phyloP scores from a whole-genome alignment of 2,888 invertebrate species.

The Melinaea menophilus region DNA sequence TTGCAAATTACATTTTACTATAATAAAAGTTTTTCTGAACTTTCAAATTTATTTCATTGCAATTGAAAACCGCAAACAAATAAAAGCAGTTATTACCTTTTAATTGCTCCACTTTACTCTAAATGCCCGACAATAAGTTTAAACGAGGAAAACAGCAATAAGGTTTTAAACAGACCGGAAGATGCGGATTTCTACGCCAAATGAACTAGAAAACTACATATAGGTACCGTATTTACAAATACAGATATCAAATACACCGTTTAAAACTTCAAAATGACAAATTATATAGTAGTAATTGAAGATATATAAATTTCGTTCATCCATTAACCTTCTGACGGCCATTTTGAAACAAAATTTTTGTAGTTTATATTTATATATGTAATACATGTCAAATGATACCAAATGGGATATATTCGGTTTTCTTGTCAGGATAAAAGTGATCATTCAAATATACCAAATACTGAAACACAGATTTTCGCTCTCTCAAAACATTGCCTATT shows the following conservation, averaged over 20 bases:
- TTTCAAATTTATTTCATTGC: not conserved
- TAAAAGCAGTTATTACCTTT: not conserved
- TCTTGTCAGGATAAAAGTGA: slow-evolving; percentile 11
- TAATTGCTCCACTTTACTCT: slow-evolving; percentile 6
- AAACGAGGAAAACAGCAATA: slow-evolving; percentile 12
- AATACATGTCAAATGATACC: not conserved
- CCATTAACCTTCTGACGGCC: too few species aligned
- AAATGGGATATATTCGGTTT: slow-evolving; percentile 8
- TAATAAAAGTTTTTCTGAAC: not conserved
- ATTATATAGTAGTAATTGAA: too few species aligned
- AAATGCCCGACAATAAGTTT: slow-evolving; percentile 8
- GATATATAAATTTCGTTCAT: too few species aligned
- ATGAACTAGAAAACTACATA: slow-evolving; percentile 19
- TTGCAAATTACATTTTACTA: not conserved
- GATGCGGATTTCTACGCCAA: slow-evolving; percentile 15
- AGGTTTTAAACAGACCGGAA: slow-evolving; percentile 14
- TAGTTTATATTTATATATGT: too few species aligned
- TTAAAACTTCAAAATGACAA: not conserved
- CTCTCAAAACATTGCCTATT: slow-evolving; percentile 7
- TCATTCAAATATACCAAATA: slow-evolving; percentile 23
- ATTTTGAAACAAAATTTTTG: too few species aligned
- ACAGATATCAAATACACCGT: not conserved
- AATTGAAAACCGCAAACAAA: slow-evolving; percentile 5
- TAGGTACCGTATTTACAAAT: not conserved
- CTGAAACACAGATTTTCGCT: slow-evolving; percentile 21